Evolutionary conservation across 1,140 invertebrate genomes (phyloP), one percentile per base, ranked within the genome.

Genomic region (Marisa cornuarietis): DNA sequence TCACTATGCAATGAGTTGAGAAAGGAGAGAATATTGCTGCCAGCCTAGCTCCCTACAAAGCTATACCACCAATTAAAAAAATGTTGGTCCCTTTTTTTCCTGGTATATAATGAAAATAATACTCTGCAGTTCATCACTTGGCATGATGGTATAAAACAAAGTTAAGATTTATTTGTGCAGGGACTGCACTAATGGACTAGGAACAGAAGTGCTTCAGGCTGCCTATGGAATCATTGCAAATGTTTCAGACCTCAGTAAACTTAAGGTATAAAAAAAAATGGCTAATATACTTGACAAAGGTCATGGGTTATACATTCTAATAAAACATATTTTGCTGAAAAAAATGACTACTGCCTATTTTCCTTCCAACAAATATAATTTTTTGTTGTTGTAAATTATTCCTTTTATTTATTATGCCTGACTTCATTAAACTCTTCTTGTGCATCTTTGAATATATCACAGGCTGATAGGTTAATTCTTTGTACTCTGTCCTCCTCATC

Each of bases 171-270:
- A 42, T 42, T 63, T n/a, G 62, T 7, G 14, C 76, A 77, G 76
- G 9, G 76, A 77, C 22, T 77, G 76, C 24, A 77, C 76, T 8
- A 8, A 77, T 18, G 76, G 31, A n/a, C 65, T 77, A 24, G 76
- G 76, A 13, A 8, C 63, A n/a, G 76, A 77, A 16, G 66, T 77
- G 14, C 63, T 77, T 18, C 62, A 51, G 20, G 76, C 76, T 65
- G 76, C 76, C 51, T 77, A 77, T 26, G 76, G 76, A 13, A 52
- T 77, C n/a, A 52, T 77, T 26, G 76, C 63, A 63, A 77, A 77
- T n/a, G 63, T 68, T 26, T 31, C 42, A 9, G 76, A 77, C 24
- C 63, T 68, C 20, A 54, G 49, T 24, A 51, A 42, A 16, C 51
- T 77, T 18, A 69, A 77, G 76, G 76, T 77, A n/a, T 10, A 63